Percentiles rank a stretch among this genome's conserved stretches.
These are phyloP conservation scores for Chionis minor DNA, from an alignment of 2,113 vertebrate genomes.

Conservation along the genomic window DNA sequence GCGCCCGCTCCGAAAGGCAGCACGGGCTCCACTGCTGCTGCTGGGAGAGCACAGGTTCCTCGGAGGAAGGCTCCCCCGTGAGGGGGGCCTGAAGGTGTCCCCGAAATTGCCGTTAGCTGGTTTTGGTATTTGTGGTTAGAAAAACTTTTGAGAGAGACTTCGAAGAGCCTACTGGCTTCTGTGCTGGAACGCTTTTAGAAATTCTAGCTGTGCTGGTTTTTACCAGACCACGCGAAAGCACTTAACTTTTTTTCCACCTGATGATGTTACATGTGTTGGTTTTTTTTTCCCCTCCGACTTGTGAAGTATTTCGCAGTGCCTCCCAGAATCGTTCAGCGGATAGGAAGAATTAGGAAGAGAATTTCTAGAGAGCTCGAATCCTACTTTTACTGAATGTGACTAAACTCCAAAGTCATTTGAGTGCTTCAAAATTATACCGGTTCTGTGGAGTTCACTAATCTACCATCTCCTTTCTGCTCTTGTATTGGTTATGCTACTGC, in stretches of 20 bases:
- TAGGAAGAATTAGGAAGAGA: not conserved
- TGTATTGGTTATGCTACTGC: not conserved
- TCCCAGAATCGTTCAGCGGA: not conserved
- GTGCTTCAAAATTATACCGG: not conserved
- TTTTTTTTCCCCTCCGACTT: accelerated
- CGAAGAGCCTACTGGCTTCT: not conserved
- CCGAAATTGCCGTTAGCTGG: not conserved
- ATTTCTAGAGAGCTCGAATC: not conserved
- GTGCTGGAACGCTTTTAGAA: not conserved
- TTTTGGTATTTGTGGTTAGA: not conserved
- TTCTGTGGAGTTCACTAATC: not conserved
- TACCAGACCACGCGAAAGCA: not conserved
- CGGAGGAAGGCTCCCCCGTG: accelerated
- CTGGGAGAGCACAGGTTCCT: not conserved
- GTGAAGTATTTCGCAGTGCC: not conserved
- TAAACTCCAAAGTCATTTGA: not conserved
- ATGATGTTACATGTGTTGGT: not conserved
- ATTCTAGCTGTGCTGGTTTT: not conserved
- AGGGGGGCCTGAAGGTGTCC: not conserved
- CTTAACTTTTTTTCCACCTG: not conserved
- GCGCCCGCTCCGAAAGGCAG: not conserved
- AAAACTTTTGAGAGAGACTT: not conserved
- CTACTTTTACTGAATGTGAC: not conserved
- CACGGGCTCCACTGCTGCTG: not conserved
- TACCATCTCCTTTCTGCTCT: not conserved